Evolutionary conservation across 2,888 invertebrate genomes (phyloP).

Genomic region (Leucophenga maculata): DNA sequence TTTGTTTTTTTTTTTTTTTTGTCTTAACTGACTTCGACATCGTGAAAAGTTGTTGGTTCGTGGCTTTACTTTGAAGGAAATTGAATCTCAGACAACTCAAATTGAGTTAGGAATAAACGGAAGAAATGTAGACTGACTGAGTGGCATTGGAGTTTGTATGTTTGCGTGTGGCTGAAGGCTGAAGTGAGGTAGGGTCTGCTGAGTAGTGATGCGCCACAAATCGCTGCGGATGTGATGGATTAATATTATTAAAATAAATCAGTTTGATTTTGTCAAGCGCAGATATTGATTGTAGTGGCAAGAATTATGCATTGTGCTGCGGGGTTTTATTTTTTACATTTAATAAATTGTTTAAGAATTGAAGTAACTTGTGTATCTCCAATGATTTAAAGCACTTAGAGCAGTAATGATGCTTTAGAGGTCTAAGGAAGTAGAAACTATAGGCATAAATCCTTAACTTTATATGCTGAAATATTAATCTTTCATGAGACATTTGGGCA

Average conservation of each 20-base stretch:
- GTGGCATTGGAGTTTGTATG: neutral
- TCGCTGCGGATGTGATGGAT: neutral
- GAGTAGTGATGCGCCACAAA: no score
- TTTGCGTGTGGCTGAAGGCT: no score
- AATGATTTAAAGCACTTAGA: no score
- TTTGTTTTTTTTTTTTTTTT: neutral
- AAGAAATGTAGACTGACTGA: conserved; percentile 13
- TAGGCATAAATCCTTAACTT: no score
- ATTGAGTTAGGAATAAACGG: conserved; percentile 15
- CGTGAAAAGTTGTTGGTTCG: conserved; percentile 1
- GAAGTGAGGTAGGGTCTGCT: no score
- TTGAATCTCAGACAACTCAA: conserved; percentile 20
- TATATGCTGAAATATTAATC: no score
- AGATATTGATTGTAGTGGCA: neutral
- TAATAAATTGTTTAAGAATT: neutral
- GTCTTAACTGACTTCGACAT: neutral
- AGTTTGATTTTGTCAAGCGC: conserved; percentile 8
- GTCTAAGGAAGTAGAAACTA: no score
- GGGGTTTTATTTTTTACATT: no score
- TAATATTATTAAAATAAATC: conserved; percentile 9
- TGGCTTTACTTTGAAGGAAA: conserved; percentile 3
- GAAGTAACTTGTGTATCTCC: no score
- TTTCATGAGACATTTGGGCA: no score
- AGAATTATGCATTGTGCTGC: conserved; percentile 20
- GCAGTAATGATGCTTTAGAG: no score